Base-by-base conservation (phyloP, 2,113 vertebrate species). In the Mola mola region DNA sequence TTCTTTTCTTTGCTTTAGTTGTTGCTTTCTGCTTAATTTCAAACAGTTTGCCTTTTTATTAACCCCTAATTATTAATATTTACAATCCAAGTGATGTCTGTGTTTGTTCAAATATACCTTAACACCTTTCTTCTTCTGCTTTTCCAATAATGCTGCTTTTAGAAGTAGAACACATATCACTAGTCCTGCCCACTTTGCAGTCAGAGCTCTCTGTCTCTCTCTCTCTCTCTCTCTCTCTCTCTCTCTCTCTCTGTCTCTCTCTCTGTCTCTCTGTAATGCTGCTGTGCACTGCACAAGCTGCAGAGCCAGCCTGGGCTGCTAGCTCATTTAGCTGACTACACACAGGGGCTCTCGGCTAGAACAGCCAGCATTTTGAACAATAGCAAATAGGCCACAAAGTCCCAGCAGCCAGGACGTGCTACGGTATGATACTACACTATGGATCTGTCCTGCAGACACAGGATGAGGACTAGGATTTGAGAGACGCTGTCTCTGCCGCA, bases 121-220 rank as follows among this genome's bases (percentile, higher is more conserved):
- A 29, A 0, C 37, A 19, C 15, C 52, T 11, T 16, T 15, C 52
- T 12, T 16, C 9, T 21, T 50, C 1, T 42, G 7, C 5, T 37
- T 65, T 59, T 46, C 49, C 47, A 42, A 53, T 55, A 53, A 75
- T 66, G 46, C 67, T 61, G 28, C 78, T 85, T 83, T 72, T 81
- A 83, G 66, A 77, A 58, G 28, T 50, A 28, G 63, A 75, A 15
- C 41, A 66, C 41, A 52, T 5, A 49, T 4, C 29, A 25, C 24
- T 67, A 26, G 84, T 68, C 73, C 84, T 56, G 67, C 84, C 84
- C 76, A 72, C 87, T 80, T 61, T 87, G 87, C 87, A 85, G 84
- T 71, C 67, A 34, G 3, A 64, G 75, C 66, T 26, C 40, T 10
- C 41, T 17, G 19, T 8, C 43, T 19, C 49, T 51, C 38, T 13